Evolutionary conservation across 2,113 vertebrate species (phyloP).

Genomic region (Nesoenas mayeri): DNA sequence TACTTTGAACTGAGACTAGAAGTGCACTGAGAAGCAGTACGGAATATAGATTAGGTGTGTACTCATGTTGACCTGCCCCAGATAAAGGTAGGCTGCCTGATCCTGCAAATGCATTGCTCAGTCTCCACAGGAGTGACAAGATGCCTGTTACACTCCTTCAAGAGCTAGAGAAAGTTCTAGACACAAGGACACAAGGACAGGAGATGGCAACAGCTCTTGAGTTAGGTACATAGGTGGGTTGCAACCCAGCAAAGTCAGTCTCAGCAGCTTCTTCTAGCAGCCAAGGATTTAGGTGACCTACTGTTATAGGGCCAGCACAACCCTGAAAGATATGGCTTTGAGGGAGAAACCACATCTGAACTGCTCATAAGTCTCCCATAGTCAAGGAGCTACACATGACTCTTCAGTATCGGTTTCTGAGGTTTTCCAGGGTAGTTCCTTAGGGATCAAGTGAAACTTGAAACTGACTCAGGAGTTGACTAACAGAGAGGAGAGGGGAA

Average conservation of each 20-base stretch:
- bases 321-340: background rate
- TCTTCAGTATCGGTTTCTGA: background rate
- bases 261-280: background rate
- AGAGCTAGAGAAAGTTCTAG: background rate
- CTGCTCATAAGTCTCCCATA: background rate
- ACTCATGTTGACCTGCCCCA: background rate
- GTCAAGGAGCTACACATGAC: accelerated
- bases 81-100: background rate
- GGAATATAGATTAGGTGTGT: background rate
- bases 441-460: background rate
- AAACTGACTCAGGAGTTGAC: background rate
- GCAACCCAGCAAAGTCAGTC: background rate
- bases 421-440: background rate
- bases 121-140: background rate
- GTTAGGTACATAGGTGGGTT: background rate
- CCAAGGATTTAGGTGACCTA: background rate
- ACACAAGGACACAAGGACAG: background rate
- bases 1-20: background rate
- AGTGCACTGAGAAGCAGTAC: background rate
- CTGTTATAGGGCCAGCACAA: background rate
- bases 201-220: background rate
- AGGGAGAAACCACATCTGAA: background rate
- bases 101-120: background rate
- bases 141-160: background rate
- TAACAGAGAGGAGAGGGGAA: background rate